These are phyloP conservation scores for Mesorhabditis sp. DNA, from an alignment of 2,888 invertebrate species.

Conservation along the genomic window DNA sequence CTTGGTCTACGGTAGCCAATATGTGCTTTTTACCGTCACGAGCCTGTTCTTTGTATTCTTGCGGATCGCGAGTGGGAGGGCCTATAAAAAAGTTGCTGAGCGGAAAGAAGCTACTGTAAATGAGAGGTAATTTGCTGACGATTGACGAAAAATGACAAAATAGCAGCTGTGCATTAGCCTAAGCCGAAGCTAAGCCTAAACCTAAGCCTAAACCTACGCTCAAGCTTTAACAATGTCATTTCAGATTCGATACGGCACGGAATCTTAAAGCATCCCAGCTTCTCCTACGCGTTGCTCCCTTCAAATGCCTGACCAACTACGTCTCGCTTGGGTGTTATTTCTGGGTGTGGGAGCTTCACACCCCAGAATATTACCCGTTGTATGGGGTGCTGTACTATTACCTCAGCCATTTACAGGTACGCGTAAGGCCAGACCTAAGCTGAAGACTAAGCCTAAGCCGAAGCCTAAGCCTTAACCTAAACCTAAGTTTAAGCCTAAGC, in stretches of 20 bases:
- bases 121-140: background rate
- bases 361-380: conserved; percentile 4
- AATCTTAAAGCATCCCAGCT: background rate
- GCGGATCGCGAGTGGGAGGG: background rate
- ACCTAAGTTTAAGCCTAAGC: too few species aligned
- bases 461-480: too few species aligned
- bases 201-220: background rate
- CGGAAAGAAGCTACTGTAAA: background rate
- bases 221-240: background rate
- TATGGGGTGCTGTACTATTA: background rate
- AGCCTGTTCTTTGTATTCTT: background rate
- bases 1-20: background rate
- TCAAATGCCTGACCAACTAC: conserved; percentile 1
- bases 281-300: background rate
- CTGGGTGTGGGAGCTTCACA: conserved; percentile 5
- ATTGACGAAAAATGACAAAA: too few species aligned
- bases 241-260: background rate
- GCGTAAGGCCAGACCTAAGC: background rate
- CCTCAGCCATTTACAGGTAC: background rate
- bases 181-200: background rate
- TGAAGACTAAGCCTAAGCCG: too few species aligned
- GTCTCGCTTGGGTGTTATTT: background rate
- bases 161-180: background rate
- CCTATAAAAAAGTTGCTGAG: background rate
- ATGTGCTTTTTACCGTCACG: background rate